Evolutionary conservation across 2,797 vertebrate genomes (phyloP).

Genomic region (Danio albolineatus): DNA sequence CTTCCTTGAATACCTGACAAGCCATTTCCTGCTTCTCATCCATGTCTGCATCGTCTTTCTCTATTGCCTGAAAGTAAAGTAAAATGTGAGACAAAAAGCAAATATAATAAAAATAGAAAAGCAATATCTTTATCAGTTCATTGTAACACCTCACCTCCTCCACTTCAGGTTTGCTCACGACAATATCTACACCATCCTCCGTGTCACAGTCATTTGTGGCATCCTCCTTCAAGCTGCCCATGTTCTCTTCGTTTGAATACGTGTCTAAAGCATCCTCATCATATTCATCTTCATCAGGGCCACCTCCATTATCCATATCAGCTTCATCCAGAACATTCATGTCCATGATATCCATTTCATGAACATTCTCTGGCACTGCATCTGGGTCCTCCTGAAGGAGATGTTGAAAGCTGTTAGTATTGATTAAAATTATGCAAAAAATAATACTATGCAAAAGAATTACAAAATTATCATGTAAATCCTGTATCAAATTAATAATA

Average conservation of each 20-base stretch:
- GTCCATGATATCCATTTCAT: slow-evolving; percentile 89
- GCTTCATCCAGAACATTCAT: slow-evolving; percentile 89
- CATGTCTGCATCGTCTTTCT: slow-evolving; percentile 38
- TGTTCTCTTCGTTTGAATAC: slow-evolving; percentile 74
- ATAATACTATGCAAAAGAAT: too few species aligned
- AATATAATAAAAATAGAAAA: background rate
- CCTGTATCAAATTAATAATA: background rate
- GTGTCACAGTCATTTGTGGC: slow-evolving; percentile 58
- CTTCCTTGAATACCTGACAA: slow-evolving; percentile 36
- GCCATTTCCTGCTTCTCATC: slow-evolving; percentile 43
- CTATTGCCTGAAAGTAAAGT: slow-evolving; percentile 48
- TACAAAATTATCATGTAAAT: too few species aligned
- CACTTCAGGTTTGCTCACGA: slow-evolving; percentile 19
- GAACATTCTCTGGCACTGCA: slow-evolving; percentile 83
- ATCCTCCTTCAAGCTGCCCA: slow-evolving; percentile 20
- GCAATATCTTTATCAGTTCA: background rate
- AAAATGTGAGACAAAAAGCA: background rate
- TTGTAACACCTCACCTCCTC: slow-evolving; percentile 46
- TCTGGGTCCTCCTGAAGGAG: slow-evolving; percentile 83
- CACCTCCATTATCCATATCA: slow-evolving; percentile 83
- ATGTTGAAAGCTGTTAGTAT: background rate
- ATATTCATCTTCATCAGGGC: slow-evolving; percentile 79
- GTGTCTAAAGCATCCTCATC: slow-evolving; percentile 75
- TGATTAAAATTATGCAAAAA: background rate
- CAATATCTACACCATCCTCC: slow-evolving; percentile 22